Evolutionary conservation across 2,113 vertebrate genomes (phyloP).

Genomic region (Buteo buteo): DNA sequence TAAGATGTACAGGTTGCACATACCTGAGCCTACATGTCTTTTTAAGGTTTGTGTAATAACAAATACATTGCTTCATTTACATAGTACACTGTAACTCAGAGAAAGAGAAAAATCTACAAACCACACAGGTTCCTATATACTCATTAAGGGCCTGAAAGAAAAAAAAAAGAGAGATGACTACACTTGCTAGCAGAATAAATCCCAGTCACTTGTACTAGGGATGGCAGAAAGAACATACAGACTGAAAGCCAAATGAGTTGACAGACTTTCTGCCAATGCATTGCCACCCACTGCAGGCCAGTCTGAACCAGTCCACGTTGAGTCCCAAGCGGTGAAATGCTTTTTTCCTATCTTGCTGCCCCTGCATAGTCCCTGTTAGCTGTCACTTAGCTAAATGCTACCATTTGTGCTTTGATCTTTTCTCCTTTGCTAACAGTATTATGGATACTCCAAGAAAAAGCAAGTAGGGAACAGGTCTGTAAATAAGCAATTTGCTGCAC

Average conservation of each 20-base stretch:
- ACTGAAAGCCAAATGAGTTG: not conserved
- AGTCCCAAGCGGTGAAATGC: not conserved
- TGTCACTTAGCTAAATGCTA: not conserved
- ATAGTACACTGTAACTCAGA: not conserved
- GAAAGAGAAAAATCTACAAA: not conserved
- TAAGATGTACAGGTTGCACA: not conserved
- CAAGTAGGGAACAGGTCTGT: not conserved
- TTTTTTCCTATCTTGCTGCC: not conserved
- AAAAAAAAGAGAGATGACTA: not conserved
- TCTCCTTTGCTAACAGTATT: not conserved
- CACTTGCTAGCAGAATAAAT: not conserved
- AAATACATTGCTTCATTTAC: not conserved
- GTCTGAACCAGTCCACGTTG: fast-evolving
- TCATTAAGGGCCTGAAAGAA: not conserved
- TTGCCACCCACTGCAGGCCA: not conserved
- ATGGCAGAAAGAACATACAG: not conserved
- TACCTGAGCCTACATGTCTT: not conserved
- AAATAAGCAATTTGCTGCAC: not conserved
- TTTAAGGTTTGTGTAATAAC: not conserved
- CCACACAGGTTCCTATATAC: not conserved
- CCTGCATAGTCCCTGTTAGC: fast-evolving
- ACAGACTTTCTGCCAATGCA: fast-evolving
- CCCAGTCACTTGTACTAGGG: not conserved
- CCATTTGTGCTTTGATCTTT: not conserved
- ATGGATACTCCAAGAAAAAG: not conserved